Evolutionary conservation across 1,140 invertebrate species (phyloP).

Genomic region (Drosophila arawakana): DNA sequence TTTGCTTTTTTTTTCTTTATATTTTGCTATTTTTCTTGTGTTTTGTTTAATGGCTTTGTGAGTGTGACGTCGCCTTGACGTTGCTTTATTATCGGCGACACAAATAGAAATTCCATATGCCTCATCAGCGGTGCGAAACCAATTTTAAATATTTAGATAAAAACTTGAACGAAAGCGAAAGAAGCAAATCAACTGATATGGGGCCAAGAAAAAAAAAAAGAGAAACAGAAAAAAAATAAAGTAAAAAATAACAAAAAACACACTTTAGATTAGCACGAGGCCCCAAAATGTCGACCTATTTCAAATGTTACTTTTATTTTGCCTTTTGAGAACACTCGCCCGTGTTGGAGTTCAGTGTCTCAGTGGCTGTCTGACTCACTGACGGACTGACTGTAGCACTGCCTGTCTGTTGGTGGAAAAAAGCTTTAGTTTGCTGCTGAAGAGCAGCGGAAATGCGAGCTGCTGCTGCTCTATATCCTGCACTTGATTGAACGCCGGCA

Average conservation of each 20-base stretch:
- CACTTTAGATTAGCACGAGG: slow-evolving; percentile 70
- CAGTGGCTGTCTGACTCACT: slow-evolving; percentile 4
- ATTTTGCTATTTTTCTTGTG: slow-evolving; percentile 6
- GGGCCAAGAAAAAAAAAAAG: not conserved
- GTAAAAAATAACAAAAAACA: slow-evolving; percentile 9
- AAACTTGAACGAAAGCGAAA: slow-evolving; percentile 62
- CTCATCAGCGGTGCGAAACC: slow-evolving; percentile 55
- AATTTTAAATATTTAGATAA: slow-evolving; percentile 82
- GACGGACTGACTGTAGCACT: slow-evolving; percentile 13
- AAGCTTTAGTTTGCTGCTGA: too few species aligned
- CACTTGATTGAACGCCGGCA: slow-evolving; percentile 46
- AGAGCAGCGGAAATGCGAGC: slow-evolving; percentile 26
- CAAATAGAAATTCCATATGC: slow-evolving; percentile 55
- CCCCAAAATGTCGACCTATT: slow-evolving; percentile 55
- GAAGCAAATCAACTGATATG: slow-evolving; percentile 73
- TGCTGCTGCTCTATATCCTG: slow-evolving; percentile 34
- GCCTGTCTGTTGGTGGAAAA: slow-evolving; percentile 12
- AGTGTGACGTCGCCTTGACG: slow-evolving; percentile 34
- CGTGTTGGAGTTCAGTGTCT: slow-evolving; percentile 26
- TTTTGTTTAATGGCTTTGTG: slow-evolving; percentile 45
- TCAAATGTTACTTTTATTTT: slow-evolving; percentile 46
- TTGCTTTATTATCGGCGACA: slow-evolving; percentile 47
- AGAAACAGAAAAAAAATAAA: too few species aligned
- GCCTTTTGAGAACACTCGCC: not conserved
- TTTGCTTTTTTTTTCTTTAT: slow-evolving; percentile 6